Percentiles rank a stretch among this genome's conserved stretches.
Conservation (phyloP, 1,140 invertebrate genomes). For the Hycleus phaleratus region DNA sequence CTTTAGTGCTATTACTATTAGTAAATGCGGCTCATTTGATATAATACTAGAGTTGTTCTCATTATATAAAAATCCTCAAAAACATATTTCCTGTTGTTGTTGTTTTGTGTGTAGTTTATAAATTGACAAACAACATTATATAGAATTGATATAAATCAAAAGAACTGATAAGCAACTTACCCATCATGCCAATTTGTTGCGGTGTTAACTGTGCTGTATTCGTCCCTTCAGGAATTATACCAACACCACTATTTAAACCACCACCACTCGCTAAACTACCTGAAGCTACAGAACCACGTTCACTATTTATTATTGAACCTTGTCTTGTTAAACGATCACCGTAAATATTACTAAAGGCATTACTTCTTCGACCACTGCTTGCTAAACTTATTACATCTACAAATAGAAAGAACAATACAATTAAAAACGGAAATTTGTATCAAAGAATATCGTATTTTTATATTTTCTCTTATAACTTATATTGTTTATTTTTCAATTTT, state of each 20-base stretch:
- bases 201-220: conserved; percentile 49
- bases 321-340: conserved; percentile 30
- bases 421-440: no score
- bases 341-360: conserved; percentile 28
- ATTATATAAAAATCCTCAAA: no score
- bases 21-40: no score
- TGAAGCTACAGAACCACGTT: conserved; percentile 53
- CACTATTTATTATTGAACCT: conserved; percentile 29
- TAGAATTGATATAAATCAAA: no score
- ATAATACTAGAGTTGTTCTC: no score
- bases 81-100: no score
- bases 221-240: conserved; percentile 26
- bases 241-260: conserved; percentile 24
- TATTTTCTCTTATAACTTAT: no score
- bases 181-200: conserved; percentile 63
- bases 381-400: conserved; percentile 37
- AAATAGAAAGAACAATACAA: conserved; percentile 8
- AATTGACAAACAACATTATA: no score
- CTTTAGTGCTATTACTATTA: no score
- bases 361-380: conserved; percentile 36
- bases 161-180: conserved; percentile 39
- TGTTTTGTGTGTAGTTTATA: no score
- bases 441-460: no score
- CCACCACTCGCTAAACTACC: conserved; percentile 42
- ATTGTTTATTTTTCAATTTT: no score